Base-by-base conservation (phyloP, 2,797 vertebrate genomes). In the Rhyacichthys aspro region DNA sequence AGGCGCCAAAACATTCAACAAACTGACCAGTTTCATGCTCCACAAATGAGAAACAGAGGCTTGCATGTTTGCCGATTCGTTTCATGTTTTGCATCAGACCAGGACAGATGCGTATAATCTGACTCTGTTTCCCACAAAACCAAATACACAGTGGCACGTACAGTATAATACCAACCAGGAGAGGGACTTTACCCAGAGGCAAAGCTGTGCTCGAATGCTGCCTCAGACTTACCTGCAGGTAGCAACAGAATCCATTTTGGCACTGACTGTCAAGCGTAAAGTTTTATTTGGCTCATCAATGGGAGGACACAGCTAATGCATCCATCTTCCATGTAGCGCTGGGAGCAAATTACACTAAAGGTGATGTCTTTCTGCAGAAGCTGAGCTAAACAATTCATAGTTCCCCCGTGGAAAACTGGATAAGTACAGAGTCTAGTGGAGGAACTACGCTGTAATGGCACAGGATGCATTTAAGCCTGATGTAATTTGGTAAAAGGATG, bases 281-380 rank as follows among this genome's bases (percentile, higher is more conserved):
- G 60, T 78, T 86, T 82, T 81, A 82, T 88, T 88, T 82, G 0
- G 44, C 78, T 89, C 75, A 71, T 89, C 79, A 71, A 54, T 78
- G 72, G 63, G 57, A 67, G 67, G 55, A 59, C 14, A 50, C 60
- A 3, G 47, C 71, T 37, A 52, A 73, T 60, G 67, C 70, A 67
- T 83, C 75, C 75, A 79, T 81, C 78, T 71, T 68, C 28, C 2
- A 11, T 33, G 60, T 61, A 52, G 49, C 32, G 56, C 76, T 70
- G 55, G 53, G 2, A 69, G 81, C 67, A 54, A 81, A 76, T 10
- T 56, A 44, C 36, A 18, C 37, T 69, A 23, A 23, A 56, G 48
- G 49, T 41, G 67, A 80, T 85, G 33, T 49, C 49, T 71, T 86
- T 84, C 87, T 60, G 68, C 52, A 45, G 74, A 63, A 49, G 60